Evolutionary conservation across 2,888 invertebrate species (phyloP).

Genomic region (Orchesellides sinensis): DNA sequence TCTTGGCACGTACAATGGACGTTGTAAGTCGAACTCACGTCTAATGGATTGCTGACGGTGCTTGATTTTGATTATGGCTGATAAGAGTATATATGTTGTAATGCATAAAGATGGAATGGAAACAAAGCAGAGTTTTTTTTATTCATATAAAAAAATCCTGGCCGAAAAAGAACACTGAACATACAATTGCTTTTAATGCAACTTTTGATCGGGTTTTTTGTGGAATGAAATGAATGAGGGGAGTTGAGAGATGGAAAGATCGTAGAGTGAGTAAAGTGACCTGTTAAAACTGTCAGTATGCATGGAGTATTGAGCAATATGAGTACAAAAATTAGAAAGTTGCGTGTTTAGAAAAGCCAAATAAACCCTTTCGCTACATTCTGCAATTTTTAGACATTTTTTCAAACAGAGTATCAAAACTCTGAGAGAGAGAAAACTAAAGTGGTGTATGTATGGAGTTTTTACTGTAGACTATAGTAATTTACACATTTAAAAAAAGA

Average conservation of each 20-base stretch:
- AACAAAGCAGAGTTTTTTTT: neutral
- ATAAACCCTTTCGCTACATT: slow-evolving; percentile 31
- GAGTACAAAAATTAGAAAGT: slow-evolving; percentile 60
- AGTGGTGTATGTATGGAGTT: slow-evolving; percentile 15
- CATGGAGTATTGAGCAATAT: slow-evolving; percentile 55
- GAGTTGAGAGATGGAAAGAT: slow-evolving; percentile 20
- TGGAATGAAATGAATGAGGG: slow-evolving; percentile 13
- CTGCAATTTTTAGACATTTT: slow-evolving; percentile 25
- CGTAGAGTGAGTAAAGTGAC: slow-evolving; percentile 26
- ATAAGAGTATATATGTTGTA: too few species aligned
- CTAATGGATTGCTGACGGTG: too few species aligned
- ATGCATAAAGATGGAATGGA: neutral
- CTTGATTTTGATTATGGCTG: too few species aligned
- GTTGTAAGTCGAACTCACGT: too few species aligned
- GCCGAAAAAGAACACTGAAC: neutral
- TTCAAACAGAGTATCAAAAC: slow-evolving; percentile 43
- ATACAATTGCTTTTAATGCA: slow-evolving; percentile 9
- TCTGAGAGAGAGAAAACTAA: too few species aligned
- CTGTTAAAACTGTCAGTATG: slow-evolving; percentile 59
- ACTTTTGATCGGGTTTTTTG: slow-evolving; percentile 4
- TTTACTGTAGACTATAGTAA: neutral
- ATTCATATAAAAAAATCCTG: neutral
- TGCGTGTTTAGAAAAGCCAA: slow-evolving; percentile 52
- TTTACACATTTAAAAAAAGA: neutral
- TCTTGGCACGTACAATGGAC: too few species aligned